phyloP scores from a whole-genome alignment of 1,140 invertebrate genomes.

The Camponotus pennsylvanicus region DNA sequence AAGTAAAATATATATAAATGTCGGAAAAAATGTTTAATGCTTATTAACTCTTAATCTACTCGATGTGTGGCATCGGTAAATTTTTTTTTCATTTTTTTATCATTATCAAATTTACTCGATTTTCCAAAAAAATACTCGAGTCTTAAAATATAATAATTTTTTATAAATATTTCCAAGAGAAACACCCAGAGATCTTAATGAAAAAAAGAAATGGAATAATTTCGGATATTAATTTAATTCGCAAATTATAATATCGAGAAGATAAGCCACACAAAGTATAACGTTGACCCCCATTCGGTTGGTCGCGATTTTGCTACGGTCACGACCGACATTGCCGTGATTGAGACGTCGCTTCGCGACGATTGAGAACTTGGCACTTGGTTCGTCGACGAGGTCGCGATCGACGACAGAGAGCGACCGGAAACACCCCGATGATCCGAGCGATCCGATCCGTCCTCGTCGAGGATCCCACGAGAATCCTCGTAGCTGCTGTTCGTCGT shows the following conservation, averaged over 20 bases:
- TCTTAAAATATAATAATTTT: neutral
- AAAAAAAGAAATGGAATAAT: too few species aligned
- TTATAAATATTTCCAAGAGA: neutral
- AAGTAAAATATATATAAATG: too few species aligned
- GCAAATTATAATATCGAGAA: neutral
- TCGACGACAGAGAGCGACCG: conserved; percentile 59
- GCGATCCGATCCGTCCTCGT: conserved; percentile 4
- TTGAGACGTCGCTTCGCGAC: conserved; percentile 40
- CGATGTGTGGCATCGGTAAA: neutral
- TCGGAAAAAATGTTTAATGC: too few species aligned
- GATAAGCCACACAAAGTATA: neutral
- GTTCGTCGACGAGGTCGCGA: conserved; percentile 63
- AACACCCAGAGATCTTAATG: neutral
- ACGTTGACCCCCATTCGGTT: conserved; percentile 40
- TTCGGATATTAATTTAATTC: neutral
- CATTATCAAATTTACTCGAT: neutral
- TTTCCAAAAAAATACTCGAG: neutral
- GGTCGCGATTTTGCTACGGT: conserved; percentile 28
- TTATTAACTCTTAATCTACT: neutral
- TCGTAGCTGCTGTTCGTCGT: conserved; percentile 61
- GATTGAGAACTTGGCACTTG: conserved; percentile 56
- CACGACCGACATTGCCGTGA: conserved; percentile 33
- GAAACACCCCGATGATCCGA: conserved; percentile 12
- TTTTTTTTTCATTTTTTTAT: neutral
- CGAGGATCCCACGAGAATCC: neutral